A percentile compares a stretch with the other conserved stretches of the same genome.
phyloP scores from a whole-genome alignment of 1,140 invertebrate genomes.

The Mercenaria mercenaria region DNA sequence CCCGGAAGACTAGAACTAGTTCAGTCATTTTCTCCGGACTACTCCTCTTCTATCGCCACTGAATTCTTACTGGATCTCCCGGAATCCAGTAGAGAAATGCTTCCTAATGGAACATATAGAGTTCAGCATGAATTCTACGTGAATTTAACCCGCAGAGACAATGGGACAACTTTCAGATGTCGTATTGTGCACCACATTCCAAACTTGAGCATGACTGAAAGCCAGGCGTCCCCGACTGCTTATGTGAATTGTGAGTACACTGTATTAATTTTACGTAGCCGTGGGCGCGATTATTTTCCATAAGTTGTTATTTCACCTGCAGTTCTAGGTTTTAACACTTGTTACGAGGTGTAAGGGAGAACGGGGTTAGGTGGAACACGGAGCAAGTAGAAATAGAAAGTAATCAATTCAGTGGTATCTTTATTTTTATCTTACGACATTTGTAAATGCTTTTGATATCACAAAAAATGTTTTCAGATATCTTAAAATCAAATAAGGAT shows the following conservation, averaged over 20 bases:
- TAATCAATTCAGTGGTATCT: no score
- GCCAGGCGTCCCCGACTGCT: not conserved
- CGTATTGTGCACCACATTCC: not conserved
- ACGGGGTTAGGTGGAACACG: no score
- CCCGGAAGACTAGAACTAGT: not conserved
- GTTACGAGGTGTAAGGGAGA: no score
- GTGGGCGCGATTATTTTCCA: no score
- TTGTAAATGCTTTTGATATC: no score
- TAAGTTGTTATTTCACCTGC: no score
- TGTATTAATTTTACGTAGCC: no score
- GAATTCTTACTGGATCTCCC: not conserved
- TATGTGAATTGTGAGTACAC: conserved; percentile 13
- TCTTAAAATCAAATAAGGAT: no score
- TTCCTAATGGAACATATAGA: not conserved
- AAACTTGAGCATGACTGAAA: not conserved
- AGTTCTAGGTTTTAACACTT: no score
- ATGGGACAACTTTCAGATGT: conserved; percentile 8
- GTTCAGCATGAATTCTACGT: not conserved
- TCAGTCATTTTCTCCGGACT: not conserved
- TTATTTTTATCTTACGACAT: no score
- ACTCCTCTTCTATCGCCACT: not conserved
- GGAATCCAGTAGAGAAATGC: not conserved
- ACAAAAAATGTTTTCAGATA: no score
- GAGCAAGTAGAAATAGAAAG: no score
- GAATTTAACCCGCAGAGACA: not conserved